Evolutionary conservation across 2,888 invertebrate species (phyloP).

Genomic region (Amitus sp.): DNA sequence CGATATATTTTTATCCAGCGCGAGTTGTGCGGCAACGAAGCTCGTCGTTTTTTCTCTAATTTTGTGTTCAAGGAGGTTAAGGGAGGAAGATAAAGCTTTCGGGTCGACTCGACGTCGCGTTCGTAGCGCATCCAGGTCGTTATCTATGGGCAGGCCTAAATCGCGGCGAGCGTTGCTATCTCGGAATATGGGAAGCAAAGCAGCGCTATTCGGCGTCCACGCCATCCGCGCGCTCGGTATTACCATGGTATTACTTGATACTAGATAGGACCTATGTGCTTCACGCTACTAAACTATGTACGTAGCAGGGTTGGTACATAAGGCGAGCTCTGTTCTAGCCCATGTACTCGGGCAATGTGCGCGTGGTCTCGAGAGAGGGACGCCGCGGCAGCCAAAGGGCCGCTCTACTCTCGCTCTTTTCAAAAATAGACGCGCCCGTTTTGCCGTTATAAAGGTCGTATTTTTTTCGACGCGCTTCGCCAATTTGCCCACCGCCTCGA

Average conservation of each 20-base stretch:
- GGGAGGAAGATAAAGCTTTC: slow-evolving; percentile 55
- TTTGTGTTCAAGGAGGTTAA: slow-evolving; percentile 42
- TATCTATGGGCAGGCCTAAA: slow-evolving; percentile 59
- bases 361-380: slow-evolving; percentile 5
- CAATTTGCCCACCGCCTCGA: no score
- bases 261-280: slow-evolving; percentile 53
- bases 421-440: neutral
- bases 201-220: slow-evolving; percentile 59
- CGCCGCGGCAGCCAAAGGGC: slow-evolving; percentile 13
- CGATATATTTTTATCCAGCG: neutral
- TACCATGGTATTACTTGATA: slow-evolving; percentile 63
- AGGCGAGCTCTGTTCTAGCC: neutral
- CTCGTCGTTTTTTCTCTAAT: no score
- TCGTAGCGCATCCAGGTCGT: slow-evolving; percentile 55
- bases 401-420: no score
- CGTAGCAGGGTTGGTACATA: slow-evolving; percentile 14
- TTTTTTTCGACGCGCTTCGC: no score
- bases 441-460: neutral
- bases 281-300: slow-evolving; percentile 21
- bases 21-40: slow-evolving; percentile 4
- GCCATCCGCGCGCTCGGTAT: slow-evolving; percentile 56
- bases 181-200: slow-evolving; percentile 61
- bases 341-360: slow-evolving; percentile 1
- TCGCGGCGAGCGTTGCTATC: slow-evolving; percentile 53
- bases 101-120: slow-evolving; percentile 48